These are phyloP conservation scores for Bucco capensis DNA, from an alignment of 2,113 vertebrate genomes.

Conservation along the genomic window DNA sequence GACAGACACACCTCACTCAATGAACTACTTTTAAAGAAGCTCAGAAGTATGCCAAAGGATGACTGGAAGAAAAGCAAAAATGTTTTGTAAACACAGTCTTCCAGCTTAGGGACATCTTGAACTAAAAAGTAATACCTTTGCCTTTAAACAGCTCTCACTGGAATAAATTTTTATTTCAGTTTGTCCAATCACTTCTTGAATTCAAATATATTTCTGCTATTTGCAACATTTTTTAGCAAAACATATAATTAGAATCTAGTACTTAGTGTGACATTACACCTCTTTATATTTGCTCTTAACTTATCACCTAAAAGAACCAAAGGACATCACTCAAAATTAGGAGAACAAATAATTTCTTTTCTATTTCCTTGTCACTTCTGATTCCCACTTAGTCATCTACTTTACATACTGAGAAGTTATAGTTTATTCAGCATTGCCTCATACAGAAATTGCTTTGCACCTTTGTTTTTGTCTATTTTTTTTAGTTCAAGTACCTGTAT, in stretches of 20 bases:
- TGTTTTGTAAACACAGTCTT: background rate
- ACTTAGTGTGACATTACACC: background rate
- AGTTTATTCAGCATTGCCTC: background rate
- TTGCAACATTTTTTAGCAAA: background rate
- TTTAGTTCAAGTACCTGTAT: background rate
- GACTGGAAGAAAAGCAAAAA: background rate
- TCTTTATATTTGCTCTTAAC: background rate
- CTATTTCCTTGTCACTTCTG: background rate
- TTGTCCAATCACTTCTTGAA: background rate
- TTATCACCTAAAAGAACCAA: background rate
- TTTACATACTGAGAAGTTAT: background rate
- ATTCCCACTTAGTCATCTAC: background rate
- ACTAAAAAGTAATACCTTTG: background rate
- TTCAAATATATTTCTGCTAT: background rate
- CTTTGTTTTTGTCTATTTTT: background rate
- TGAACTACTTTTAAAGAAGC: background rate
- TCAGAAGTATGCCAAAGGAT: background rate
- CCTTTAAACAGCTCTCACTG: background rate
- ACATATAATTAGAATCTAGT: background rate
- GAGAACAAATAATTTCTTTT: background rate
- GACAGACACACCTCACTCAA: background rate
- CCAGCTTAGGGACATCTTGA: background rate
- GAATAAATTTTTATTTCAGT: background rate
- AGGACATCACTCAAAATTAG: background rate
- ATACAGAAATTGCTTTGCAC: background rate